These are phyloP conservation scores for Pipistrellus kuhlii DNA, from an alignment of 2,797 vertebrate species.

Conservation along the genomic window DNA sequence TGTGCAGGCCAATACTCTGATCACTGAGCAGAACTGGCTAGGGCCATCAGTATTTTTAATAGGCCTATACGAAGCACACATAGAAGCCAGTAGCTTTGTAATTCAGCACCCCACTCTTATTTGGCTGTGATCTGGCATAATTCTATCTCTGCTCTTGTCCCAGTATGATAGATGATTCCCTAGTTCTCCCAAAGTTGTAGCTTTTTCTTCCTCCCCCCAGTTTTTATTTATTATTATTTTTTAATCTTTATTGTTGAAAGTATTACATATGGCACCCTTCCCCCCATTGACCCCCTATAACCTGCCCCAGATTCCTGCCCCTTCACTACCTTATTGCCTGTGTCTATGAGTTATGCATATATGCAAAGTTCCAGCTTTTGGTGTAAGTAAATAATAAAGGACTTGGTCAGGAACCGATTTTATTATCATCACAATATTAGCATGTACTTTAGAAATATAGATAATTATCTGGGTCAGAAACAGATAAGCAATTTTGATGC, in stretches of 20 bases:
- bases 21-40: background rate
- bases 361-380: background rate
- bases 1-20: background rate
- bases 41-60: constrained; percentile 37
- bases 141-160: constrained; percentile 36
- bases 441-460: constrained; percentile 16
- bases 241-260: too few species aligned
- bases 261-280: too few species aligned
- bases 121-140: background rate
- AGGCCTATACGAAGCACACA: background rate
- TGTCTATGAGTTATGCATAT: too few species aligned
- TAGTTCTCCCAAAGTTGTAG: background rate
- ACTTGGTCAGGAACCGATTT: constrained; percentile 6
- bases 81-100: background rate
- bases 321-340: too few species aligned
- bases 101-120: constrained; percentile 15
- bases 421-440: background rate
- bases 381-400: constrained; percentile 30
- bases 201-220: background rate
- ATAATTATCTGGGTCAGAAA: constrained; percentile 24
- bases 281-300: too few species aligned
- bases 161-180: background rate
- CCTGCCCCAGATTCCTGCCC: too few species aligned
- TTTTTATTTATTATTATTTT: too few species aligned
- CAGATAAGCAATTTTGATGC: constrained; percentile 13